Evolutionary conservation across 2,888 invertebrate genomes (phyloP).

Genomic region (Schizaphis graminum): DNA sequence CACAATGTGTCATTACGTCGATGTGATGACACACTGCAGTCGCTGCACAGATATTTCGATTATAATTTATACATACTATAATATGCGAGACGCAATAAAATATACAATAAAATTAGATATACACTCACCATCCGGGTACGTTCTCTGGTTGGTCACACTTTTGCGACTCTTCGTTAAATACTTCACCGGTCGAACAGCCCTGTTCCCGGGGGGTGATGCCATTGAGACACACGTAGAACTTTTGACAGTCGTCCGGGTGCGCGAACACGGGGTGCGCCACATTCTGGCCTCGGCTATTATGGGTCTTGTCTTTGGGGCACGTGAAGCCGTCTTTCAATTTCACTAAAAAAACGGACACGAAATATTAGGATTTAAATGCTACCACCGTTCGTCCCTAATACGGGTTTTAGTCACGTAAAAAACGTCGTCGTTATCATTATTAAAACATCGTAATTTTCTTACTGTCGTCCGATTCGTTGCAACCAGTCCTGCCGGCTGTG

Average conservation of each 20-base stretch:
- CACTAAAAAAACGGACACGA: constrained; percentile 72
- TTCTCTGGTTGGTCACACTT: constrained; percentile 92
- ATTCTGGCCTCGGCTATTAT: constrained; percentile 79
- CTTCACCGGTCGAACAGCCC: constrained; percentile 88
- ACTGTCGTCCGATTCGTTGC: constrained; percentile 73
- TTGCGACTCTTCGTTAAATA: constrained; percentile 89
- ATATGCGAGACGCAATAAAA: not conserved
- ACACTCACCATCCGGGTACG: constrained; percentile 86
- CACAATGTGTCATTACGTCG: not conserved
- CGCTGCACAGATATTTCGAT: not conserved
- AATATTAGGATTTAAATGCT: not conserved
- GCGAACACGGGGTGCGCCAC: constrained; percentile 88
- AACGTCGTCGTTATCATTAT: not conserved
- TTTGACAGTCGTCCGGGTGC: constrained; percentile 89
- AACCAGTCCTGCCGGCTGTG: constrained; percentile 82
- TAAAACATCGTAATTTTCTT: constrained; percentile 68
- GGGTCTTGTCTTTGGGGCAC: constrained; percentile 81
- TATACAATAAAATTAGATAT: not conserved
- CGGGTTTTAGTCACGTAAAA: not conserved
- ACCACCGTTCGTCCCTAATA: no score
- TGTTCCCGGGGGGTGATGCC: constrained; percentile 89
- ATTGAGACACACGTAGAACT: constrained; percentile 91
- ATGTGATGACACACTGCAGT: not conserved
- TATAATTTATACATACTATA: not conserved
- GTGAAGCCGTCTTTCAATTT: constrained; percentile 86